Evolutionary conservation across 2,113 vertebrate species (phyloP), one percentile per base, ranked within the genome.

Genomic region (Scomber scombrus): DNA sequence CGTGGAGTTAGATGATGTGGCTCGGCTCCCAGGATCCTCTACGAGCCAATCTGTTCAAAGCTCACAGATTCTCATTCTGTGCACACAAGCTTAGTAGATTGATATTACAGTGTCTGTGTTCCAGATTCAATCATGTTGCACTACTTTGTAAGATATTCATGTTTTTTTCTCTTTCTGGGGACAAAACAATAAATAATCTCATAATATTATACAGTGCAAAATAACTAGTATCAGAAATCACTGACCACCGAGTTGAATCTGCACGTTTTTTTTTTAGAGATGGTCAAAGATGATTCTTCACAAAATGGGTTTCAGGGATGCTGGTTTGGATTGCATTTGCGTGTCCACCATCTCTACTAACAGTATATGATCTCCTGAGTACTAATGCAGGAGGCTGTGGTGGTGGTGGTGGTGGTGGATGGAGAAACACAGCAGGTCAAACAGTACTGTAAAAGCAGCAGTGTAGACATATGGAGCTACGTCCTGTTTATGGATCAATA

Each of bases 151-250:
- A 68, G 23, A 23, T 26, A 71, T 66, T 75, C 18, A 23, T 69
- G 11, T 56, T 21, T 21, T 70, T 75, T 57, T 71, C 26, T 70
- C 21, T 86, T 26, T 62, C 43, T 26, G 34, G 21, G 55, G 46
- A 19, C 4, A 67, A 58, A 75, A 75, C 31, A 68, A 70, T 78
- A 21, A 47, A 40, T 70, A 52, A 58, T 45, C 57, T 18, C 23
- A 21, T 8, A 49, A 21, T 52, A 12, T 47, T 14, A 52, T 15
- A 26, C 12, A 45, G 31, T 64, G 26, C 4, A 11, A 13, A 47
- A 58, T 56, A 75, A 61, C 11, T n/a, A 50, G 19, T 15, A 75
- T 55, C n/a, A 56, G 26, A 71, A 50, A 51, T 11, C 9, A 57
- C 63, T n/a, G 3, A 52, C 8, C 4, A 19, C 26, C 45, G 19